Evolutionary conservation across 2,113 vertebrate species (phyloP).

Genomic region (Brienomyrus brachyistius): DNA sequence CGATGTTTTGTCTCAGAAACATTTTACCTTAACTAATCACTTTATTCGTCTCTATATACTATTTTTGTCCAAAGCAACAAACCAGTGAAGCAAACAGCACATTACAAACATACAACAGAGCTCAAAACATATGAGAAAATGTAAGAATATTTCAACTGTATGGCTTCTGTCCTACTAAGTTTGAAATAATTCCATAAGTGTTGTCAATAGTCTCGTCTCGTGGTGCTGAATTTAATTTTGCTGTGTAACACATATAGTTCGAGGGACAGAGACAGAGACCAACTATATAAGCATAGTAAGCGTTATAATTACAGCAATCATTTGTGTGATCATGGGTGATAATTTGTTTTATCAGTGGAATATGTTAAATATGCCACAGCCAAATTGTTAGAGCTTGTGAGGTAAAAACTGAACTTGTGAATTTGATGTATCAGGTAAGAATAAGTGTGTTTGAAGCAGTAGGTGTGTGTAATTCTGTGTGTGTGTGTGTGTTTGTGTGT

Average conservation of each 20-base stretch:
- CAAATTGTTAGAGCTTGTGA: not conserved
- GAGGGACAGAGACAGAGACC: not conserved
- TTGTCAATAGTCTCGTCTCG: not conserved
- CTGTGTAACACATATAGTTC: not conserved
- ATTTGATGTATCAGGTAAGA: not conserved
- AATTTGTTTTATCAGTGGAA: not conserved
- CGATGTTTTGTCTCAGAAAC: not conserved
- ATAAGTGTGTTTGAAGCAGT: not conserved
- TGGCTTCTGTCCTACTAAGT: not conserved
- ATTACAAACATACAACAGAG: not conserved
- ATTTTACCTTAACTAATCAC: not conserved
- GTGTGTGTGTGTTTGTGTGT: not conserved
- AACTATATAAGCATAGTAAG: not conserved
- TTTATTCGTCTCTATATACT: not conserved
- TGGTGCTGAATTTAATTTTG: not conserved
- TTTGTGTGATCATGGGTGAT: not conserved
- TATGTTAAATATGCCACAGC: not conserved
- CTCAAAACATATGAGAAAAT: not conserved
- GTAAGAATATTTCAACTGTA: not conserved
- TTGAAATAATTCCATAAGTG: not conserved
- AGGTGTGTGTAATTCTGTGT: not conserved
- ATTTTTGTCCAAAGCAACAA: not conserved
- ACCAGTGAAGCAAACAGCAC: not conserved
- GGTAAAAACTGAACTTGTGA: not conserved
- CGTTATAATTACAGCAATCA: not conserved